Evolutionary conservation across 2,797 vertebrate genomes (phyloP).

Genomic region (Octomys mimax): DNA sequence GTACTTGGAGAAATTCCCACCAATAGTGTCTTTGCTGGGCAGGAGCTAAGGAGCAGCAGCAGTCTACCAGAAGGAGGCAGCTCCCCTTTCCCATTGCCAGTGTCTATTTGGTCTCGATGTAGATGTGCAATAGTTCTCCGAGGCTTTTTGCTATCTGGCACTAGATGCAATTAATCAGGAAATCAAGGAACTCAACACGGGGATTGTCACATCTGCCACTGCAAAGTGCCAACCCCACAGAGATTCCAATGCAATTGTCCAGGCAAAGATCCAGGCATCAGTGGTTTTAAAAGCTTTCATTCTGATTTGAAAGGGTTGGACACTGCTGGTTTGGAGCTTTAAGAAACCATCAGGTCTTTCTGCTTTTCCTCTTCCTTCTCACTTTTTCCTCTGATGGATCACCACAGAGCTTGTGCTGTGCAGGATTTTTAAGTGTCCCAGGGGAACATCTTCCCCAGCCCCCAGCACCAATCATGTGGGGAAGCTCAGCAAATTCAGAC

Average conservation of each 20-base stretch:
- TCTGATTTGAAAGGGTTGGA: background rate
- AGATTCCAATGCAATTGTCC: background rate
- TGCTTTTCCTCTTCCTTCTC: background rate
- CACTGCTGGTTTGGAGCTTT: background rate
- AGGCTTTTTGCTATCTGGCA: background rate
- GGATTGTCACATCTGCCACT: background rate
- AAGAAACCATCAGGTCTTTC: background rate
- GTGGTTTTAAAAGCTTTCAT: background rate
- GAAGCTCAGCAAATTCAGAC: background rate
- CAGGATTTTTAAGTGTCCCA: background rate
- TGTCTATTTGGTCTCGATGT: background rate
- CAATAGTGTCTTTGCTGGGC: background rate
- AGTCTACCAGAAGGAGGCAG: background rate
- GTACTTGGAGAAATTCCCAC: background rate
- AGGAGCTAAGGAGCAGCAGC: background rate
- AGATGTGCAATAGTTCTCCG: background rate
- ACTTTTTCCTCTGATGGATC: background rate
- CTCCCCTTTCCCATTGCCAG: background rate
- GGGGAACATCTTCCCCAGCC: background rate
- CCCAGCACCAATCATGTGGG: background rate
- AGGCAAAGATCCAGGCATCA: background rate
- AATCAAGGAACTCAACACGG: background rate
- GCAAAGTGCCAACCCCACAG: fast-evolving
- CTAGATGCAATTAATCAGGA: background rate
- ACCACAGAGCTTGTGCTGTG: background rate